Evolutionary conservation across 2,113 vertebrate genomes (phyloP).

Genomic region (Laterallus jamaicensis): DNA sequence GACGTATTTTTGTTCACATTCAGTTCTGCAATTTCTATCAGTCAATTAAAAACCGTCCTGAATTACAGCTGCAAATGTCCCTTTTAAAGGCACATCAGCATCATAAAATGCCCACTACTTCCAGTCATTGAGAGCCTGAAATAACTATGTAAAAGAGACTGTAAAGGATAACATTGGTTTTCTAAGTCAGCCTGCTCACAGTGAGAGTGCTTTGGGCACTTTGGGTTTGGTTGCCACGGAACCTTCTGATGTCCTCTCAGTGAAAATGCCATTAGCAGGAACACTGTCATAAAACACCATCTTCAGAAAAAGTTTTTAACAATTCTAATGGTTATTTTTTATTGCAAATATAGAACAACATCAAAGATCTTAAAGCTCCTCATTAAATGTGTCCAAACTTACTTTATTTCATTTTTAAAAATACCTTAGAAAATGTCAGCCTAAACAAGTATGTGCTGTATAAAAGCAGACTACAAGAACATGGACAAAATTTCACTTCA

Average conservation of each 20-base stretch:
- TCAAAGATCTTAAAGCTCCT: background rate
- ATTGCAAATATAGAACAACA: background rate
- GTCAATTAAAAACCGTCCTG: background rate
- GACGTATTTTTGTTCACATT: background rate
- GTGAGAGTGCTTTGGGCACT: background rate
- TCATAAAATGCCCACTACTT: background rate
- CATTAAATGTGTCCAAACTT: background rate
- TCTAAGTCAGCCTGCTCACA: background rate
- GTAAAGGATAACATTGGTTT: background rate
- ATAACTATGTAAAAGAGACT: background rate
- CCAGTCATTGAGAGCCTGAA: background rate
- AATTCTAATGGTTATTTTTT: background rate
- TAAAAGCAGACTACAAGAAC: background rate
- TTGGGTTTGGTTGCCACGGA: background rate
- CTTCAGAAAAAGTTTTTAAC: background rate
- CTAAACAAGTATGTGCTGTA: background rate
- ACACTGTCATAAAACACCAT: background rate
- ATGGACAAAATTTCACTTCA: background rate
- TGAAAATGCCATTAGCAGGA: background rate
- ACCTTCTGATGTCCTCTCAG: background rate
- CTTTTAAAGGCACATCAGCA: background rate
- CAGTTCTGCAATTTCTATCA: background rate
- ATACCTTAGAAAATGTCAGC: background rate
- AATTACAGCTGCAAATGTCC: background rate
- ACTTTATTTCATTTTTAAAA: background rate